A percentile compares a stretch with the other conserved stretches of the same genome.
Conservation (phyloP, 2,113 vertebrate species). For the Nibea coibor region DNA sequence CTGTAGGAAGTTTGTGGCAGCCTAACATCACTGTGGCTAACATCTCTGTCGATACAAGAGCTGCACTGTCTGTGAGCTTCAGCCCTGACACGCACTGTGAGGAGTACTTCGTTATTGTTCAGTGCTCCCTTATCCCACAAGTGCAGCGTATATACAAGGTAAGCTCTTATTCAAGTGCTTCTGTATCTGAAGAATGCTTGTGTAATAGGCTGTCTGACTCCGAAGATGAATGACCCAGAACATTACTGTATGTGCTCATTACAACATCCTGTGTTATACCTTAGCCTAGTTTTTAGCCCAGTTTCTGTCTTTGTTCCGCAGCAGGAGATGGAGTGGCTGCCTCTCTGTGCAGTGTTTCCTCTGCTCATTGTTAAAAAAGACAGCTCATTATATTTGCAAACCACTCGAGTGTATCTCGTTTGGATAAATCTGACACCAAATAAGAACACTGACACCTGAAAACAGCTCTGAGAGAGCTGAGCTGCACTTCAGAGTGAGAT, state of each 20-base stretch:
- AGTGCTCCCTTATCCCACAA: neutral
- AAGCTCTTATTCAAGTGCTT: neutral
- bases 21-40: conserved; percentile 68
- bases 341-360: neutral
- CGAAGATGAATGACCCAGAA: conserved; percentile 37
- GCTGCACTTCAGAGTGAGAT: neutral
- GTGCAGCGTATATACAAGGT: conserved; percentile 29
- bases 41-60: neutral
- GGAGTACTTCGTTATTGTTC: conserved; percentile 64
- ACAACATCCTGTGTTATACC: conserved; percentile 24
- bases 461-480: neutral
- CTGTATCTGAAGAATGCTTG: neutral
- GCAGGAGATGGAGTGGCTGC: neutral
- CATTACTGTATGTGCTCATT: conserved; percentile 4
- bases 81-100: conserved; percentile 54
- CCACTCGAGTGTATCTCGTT: neutral
- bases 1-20: conserved; percentile 79
- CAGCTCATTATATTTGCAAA: neutral
- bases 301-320: neutral
- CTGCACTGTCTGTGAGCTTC: conserved; percentile 70
- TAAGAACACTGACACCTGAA: neutral
- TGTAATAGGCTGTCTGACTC: neutral
- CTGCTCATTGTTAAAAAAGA: neutral
- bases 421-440: neutral
- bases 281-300: conserved; percentile 39